Evolutionary conservation across 2,797 vertebrate species (phyloP), one percentile per base, ranked within the genome.

Genomic region (Molothrus ater): DNA sequence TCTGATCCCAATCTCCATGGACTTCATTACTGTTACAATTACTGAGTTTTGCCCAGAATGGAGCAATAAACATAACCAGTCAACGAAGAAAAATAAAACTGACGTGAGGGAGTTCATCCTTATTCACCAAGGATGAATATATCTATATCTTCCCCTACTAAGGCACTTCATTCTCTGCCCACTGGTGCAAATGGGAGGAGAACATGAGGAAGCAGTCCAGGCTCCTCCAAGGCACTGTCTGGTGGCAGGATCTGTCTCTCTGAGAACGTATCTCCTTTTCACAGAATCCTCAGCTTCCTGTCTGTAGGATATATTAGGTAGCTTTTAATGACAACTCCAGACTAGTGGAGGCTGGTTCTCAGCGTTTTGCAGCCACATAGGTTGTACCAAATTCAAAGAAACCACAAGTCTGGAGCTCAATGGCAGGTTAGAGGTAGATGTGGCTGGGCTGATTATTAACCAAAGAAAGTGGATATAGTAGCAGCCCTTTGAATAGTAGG

Each of bases 311-410:
- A 0, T 32, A 65, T 74, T 74, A 71, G 74, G 38, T 57, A 64
- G 65, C 25, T 65, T 93, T 93, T 96, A 94, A 94, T 88, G 92
- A 92, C 81, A 86, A 51, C 75, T 96, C 84, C 92, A 94, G 91
- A 69, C 65, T 56, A 78, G 43, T 7, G 51, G 63, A 91, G 66
- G 61, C 65, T 88, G 81, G 53, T 3, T 10, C 72, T 63, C 72
- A 86, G 40, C n/a, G 7, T 86, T 89, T 74, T 72, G 51, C 57
- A 86, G 84, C 65, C 79, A 21, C 5, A 7, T 15, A 57, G 48
- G 32, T 92, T 64, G 43, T 83, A 79, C 84, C 72, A 93, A 69
- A 90, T 80, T 68, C 17, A 86, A 71, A 87, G 56, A 93, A 93
- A 7, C 50, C 73, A 85, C 47, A 88, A 80, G 61, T 40, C 86